Base-by-base conservation (phyloP, 2,113 vertebrate species). In the Sisor rabdophorus region DNA sequence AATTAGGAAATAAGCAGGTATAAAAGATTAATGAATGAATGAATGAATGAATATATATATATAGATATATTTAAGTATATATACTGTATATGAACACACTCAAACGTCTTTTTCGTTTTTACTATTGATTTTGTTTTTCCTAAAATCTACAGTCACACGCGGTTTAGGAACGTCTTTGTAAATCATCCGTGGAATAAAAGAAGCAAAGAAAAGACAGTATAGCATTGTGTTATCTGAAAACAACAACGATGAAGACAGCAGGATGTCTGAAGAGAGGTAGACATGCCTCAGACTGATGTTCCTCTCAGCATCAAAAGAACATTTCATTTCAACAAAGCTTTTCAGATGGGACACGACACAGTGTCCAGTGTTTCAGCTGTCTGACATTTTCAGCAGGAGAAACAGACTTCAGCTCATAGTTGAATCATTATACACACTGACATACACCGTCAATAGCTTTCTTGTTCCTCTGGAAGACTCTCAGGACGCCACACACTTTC, bases 351-450 rank as follows among this genome's bases (percentile, higher is more conserved):
- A 77, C 48, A 70, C 19, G 58, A 79, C 79, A 81, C 11, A 78
- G 55, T 76, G 54, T 28, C 26, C 76, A 72, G 30, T 82, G 80
- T 82, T 78, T 65, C n/a, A 59, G 32, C 61, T 24, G 59, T 72
- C 56, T 53, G 81, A 68, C 75, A 44, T 55, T 79, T 79, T 54
- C 56, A 24, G 20, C 9, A 79, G 53, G 64, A 64, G 54, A 19
- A 15, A 50, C 58, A 71, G 48, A 30, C 16, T 24, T 22, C 24
- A 54, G 11, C 63, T 73, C 63, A 82, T 69, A 82, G 78, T 28
- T 15, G 7, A 68, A 61, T 36, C 77, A 70, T 82, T 82, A 75
- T 79, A 55, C 59, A 22, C 59, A 56, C 58, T 48, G 76, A 78
- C 68, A 72, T 28, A 75, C 20, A n/a, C 32, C 44, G 53, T 64